Percentiles rank a stretch among this genome's conserved stretches.
Conservation (phyloP, 2,113 vertebrate species). For the Myotis brandtii region DNA sequence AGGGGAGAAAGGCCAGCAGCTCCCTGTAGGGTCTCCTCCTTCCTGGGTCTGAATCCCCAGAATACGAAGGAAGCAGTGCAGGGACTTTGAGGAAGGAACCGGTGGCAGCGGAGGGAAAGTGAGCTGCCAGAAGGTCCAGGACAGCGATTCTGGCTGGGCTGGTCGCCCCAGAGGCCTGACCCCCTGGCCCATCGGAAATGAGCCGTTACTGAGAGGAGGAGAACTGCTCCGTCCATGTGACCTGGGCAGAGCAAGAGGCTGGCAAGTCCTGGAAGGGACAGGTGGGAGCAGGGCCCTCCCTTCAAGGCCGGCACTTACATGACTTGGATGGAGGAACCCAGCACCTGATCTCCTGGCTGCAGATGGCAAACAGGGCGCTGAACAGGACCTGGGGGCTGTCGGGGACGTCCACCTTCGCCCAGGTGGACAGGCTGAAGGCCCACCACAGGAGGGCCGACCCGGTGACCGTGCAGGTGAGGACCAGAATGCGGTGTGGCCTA, state of each 20-base stretch:
- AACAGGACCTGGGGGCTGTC: neutral
- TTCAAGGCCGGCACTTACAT: neutral
- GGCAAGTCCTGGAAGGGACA: neutral
- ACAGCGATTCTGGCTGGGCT: neutral
- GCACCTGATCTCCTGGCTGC: neutral
- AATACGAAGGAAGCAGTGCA: neutral
- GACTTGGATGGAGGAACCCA: neutral
- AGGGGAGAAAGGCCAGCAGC: constrained; percentile 10
- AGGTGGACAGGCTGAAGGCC: neutral
- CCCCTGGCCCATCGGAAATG: neutral
- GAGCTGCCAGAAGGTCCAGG: neutral
- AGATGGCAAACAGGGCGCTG: neutral
- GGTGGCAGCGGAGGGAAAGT: neutral
- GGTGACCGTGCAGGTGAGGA: neutral
- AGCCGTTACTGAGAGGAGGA: neutral
- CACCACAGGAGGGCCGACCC: neutral
- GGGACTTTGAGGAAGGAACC: neutral
- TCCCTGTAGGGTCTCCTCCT: neutral
- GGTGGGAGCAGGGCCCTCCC: neutral
- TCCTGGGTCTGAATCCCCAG: neutral
- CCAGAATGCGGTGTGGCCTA: neutral
- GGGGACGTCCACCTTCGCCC: neutral
- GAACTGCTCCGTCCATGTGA: neutral
- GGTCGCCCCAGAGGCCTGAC: neutral
- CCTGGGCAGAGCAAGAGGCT: neutral